A percentile compares a stretch with the other conserved stretches of the same genome.
phyloP scores from a whole-genome alignment of 2,113 vertebrate species.

The Clupea harengus region DNA sequence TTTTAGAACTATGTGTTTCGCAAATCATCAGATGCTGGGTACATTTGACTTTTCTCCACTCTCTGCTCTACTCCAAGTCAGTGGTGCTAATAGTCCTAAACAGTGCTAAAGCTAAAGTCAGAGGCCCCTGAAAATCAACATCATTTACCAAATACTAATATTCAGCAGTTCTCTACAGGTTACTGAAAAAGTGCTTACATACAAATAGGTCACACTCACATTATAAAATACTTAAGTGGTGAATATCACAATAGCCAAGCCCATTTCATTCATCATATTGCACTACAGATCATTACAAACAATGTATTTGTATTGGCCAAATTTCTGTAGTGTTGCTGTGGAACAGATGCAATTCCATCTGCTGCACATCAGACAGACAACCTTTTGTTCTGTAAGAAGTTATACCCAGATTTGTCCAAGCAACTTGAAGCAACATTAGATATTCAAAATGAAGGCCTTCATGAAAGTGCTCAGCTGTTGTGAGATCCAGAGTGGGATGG shows the following conservation, averaged over 20 bases:
- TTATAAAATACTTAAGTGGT: not conserved
- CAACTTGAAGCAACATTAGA: not conserved
- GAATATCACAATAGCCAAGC: slow-evolving; percentile 42
- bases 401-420: not conserved
- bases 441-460: not conserved
- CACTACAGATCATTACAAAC: not conserved
- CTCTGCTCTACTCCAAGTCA: too few relatives aligned
- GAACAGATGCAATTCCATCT: not conserved
- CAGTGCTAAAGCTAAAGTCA: too few relatives aligned
- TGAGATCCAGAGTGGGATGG: not conserved
- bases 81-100: too few relatives aligned
- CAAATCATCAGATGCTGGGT: too few relatives aligned
- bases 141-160: too few relatives aligned
- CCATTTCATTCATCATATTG: not conserved
- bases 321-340: not conserved
- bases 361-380: not conserved
- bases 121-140: too few relatives aligned
- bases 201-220: not conserved
- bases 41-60: too few relatives aligned
- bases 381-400: not conserved
- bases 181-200: too few relatives aligned
- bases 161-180: too few relatives aligned
- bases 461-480: not conserved
- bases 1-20: not conserved
- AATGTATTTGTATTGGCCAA: not conserved